These are phyloP conservation scores for Carcharodon carcharias DNA, from an alignment of 2,797 vertebrate species.

Conservation along the genomic window DNA sequence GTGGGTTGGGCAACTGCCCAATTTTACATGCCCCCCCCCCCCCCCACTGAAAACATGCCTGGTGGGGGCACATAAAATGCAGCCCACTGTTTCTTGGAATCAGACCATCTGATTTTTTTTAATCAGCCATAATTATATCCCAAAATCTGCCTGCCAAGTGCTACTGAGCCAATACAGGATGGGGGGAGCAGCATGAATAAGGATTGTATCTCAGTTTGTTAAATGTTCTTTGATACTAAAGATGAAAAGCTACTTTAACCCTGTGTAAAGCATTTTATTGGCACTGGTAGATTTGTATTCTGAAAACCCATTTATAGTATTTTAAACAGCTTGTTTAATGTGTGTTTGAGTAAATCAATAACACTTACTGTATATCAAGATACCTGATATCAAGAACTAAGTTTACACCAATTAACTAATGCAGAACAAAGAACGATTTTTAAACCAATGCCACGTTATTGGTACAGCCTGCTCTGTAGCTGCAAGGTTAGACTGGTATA, in stretches of 20 bases:
- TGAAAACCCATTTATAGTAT: not conserved
- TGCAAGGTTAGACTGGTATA: not conserved
- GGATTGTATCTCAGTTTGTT: not conserved
- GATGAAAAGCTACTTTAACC: not conserved
- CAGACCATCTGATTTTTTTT: not conserved
- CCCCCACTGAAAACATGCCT: too few relatives aligned
- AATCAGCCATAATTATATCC: constrained; percentile 10
- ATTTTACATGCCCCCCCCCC: too few relatives aligned
- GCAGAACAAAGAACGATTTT: constrained; percentile 3
- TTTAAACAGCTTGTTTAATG: not conserved
- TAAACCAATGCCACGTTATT: not conserved
- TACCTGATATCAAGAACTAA: not conserved
- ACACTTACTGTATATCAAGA: not conserved
- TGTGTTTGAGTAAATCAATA: not conserved
- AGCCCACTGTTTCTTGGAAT: not conserved
- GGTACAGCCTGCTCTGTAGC: not conserved
- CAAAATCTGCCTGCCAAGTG: not conserved
- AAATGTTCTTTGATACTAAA: constrained; percentile 1
- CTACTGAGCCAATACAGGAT: not conserved
- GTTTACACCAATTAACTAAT: not conserved
- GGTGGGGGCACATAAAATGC: too few relatives aligned
- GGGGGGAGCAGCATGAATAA: not conserved
- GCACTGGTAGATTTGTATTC: not conserved
- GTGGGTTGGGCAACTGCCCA: too few relatives aligned
- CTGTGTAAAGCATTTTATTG: not conserved